These are phyloP conservation scores for Emydura subglobosa DNA, from an alignment of 2,113 vertebrate species.

Conservation along the genomic window DNA sequence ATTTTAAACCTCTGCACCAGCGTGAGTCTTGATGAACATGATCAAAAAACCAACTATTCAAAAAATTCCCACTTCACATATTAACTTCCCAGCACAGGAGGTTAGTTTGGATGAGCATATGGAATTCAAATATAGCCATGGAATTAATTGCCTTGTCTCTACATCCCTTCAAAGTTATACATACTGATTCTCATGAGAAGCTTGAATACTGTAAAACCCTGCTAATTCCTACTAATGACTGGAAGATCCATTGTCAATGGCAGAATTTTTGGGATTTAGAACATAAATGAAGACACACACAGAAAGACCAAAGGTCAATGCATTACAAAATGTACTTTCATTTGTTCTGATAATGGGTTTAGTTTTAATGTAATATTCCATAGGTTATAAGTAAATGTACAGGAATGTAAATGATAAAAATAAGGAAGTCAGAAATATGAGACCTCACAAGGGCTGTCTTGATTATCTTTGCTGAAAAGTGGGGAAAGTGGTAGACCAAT, in stretches of 20 bases:
- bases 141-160: constrained; percentile 24
- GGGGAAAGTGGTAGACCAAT: constrained; percentile 43
- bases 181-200: constrained; percentile 52
- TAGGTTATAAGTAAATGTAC: constrained; percentile 34
- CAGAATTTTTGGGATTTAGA: constrained; percentile 45
- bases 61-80: constrained; percentile 61
- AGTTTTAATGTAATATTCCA: constrained; percentile 44
- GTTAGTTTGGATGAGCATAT: constrained; percentile 47
- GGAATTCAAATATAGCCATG: constrained; percentile 63
- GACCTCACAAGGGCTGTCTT: background rate
- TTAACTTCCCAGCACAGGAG: constrained; percentile 56
- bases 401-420: constrained; percentile 32
- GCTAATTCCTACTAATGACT: constrained; percentile 41
- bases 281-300: constrained; percentile 34
- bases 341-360: constrained; percentile 44
- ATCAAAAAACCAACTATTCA: constrained; percentile 61
- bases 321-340: background rate
- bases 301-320: constrained; percentile 10
- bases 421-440: constrained; percentile 27
- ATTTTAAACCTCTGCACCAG: constrained; percentile 41
- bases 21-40: constrained; percentile 41
- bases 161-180: constrained; percentile 29
- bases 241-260: constrained; percentile 35
- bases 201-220: background rate
- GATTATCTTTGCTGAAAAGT: constrained; percentile 52